phyloP scores from a whole-genome alignment of 2,113 vertebrate species.

The Dipodomys spectabilis region DNA sequence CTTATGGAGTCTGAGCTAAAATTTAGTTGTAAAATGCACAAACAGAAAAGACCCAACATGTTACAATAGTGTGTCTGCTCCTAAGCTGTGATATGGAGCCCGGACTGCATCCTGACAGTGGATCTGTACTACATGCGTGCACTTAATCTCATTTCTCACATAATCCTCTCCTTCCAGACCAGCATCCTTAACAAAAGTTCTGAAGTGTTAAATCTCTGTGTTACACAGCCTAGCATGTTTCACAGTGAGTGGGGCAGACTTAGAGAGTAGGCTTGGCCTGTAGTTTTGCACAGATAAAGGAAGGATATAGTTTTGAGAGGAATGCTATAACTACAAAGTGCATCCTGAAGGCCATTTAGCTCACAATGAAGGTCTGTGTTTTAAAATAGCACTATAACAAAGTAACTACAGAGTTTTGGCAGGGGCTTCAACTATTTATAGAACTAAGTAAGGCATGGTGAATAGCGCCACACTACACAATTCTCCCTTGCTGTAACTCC shows the following conservation, averaged over 20 bases:
- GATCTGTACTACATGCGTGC: neutral
- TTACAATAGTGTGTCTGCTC: neutral
- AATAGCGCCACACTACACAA: conserved; percentile 68
- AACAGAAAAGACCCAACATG: neutral
- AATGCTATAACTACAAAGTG: conserved; percentile 84
- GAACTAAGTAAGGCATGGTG: conserved; percentile 76
- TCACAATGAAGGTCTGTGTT: conserved; percentile 86
- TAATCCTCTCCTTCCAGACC: conserved; percentile 34
- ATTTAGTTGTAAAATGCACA: neutral
- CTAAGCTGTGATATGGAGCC: neutral
- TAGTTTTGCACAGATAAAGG: conserved; percentile 80
- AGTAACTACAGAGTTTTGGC: conserved; percentile 87
- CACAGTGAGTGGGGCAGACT: neutral
- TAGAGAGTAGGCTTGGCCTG: conserved; percentile 38
- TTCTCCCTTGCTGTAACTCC: conserved; percentile 83
- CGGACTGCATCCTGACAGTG: neutral
- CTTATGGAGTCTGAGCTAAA: neutral
- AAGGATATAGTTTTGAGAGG: conserved; percentile 83
- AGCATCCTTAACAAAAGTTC: conserved; percentile 14
- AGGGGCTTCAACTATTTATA: conserved; percentile 85
- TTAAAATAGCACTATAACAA: conserved; percentile 90
- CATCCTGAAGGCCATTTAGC: conserved; percentile 85
- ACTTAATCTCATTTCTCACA: conserved; percentile 21
- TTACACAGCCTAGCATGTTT: neutral
- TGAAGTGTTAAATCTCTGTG: neutral